A percentile compares a stretch with the other conserved stretches of the same genome.
Evolutionary conservation across 2,888 invertebrate species (phyloP).

Genomic region (Emmelina monodactyla): DNA sequence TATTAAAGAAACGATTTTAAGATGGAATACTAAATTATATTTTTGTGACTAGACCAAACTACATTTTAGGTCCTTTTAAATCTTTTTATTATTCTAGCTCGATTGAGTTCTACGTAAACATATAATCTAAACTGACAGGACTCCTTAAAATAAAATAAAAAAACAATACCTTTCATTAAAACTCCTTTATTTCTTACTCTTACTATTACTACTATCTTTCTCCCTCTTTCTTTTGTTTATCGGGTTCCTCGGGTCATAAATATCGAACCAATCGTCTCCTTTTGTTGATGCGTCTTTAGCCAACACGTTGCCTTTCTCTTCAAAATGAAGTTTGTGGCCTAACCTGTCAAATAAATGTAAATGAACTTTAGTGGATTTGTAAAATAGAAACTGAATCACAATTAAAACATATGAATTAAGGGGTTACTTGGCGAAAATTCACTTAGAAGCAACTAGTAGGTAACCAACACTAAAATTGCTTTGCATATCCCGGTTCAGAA

Average conservation of each 20-base stretch:
- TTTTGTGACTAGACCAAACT: too few species aligned
- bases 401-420: neutral
- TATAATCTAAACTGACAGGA: too few species aligned
- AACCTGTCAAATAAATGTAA: conserved; percentile 68
- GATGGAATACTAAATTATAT: too few species aligned
- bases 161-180: conserved; percentile 2
- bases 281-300: conserved; percentile 94
- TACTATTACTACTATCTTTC: conserved; percentile 27
- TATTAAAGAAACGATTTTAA: too few species aligned
- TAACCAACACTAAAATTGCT: too few species aligned
- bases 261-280: conserved; percentile 95
- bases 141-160: conserved; percentile 4
- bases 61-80: too few species aligned
- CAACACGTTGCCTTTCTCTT: conserved; percentile 73
- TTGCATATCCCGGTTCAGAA: too few species aligned
- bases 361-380: neutral
- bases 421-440: neutral
- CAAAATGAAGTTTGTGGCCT: conserved; percentile 71
- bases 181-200: conserved; percentile 30
- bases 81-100: too few species aligned
- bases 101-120: too few species aligned
- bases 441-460: too few species aligned
- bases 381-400: neutral
- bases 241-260: conserved; percentile 94
- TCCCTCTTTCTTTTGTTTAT: conserved; percentile 91